Evolutionary conservation across 2,113 vertebrate species (phyloP), one percentile per base, ranked within the genome.

Genomic region (Colaptes auratus): DNA sequence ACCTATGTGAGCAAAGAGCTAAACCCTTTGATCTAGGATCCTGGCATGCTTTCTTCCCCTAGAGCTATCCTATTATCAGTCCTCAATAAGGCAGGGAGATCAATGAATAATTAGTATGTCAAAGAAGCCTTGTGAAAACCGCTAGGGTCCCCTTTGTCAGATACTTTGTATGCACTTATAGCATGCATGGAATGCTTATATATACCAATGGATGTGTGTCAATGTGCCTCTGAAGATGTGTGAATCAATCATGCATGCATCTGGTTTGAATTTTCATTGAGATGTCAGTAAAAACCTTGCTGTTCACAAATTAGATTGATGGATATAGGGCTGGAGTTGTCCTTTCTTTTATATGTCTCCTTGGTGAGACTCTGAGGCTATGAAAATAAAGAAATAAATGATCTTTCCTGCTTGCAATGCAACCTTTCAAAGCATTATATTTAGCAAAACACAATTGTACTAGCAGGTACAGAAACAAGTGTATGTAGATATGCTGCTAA

Each of bases 1-100:
- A 98, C 98, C 98, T 98, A 97, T 97, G 95, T 83, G 42, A 90
- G 86, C 56, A 82, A 90, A 96, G 88, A 96, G 63, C 85, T 82
- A 92, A 95, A 92, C 60, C 70, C 95, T 98, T 97, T 98, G 96
- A 98, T 98, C 96, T 96, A 88, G 94, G 90, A 97, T 80, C 92
- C 96, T 96, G 96, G 90, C 94, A 80, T 82, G 90, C 66, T 65
- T 86, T 94, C 95, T 95, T 95, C 88, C 92, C 96, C 97, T 65
- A 79, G 71, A 95, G 96, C 96, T 95, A 91, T 91, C 96, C 81
- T 84, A 93, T 92, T 94, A 90, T 93, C 94, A 96, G 89, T 65
- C 75, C 81, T 95, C 92, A 82, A 82, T 96, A 96, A 97, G 92
- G 92, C 82, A 93, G 72, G 20, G 73, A 98, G 96, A 98, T 97